Evolutionary conservation across 2,113 vertebrate genomes (phyloP).

Genomic region (Albula goreensis): DNA sequence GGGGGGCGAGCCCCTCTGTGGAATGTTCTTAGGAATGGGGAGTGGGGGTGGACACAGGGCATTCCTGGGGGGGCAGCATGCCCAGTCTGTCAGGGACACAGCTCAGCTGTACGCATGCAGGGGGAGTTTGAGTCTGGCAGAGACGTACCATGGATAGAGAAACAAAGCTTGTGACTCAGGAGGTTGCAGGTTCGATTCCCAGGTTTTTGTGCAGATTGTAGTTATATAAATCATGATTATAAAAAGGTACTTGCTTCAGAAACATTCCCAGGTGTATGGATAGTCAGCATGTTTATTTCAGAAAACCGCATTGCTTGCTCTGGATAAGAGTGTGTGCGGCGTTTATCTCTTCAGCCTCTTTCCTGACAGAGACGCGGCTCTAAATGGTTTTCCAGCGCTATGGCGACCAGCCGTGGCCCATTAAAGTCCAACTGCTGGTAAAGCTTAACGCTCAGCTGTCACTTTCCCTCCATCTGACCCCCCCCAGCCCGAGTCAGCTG

Average conservation of each 20-base stretch:
- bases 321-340: too few relatives aligned
- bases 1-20: not conserved
- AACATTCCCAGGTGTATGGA: too few relatives aligned
- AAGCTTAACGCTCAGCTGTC: not conserved
- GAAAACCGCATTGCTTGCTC: too few relatives aligned
- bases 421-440: not conserved
- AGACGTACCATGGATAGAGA: not conserved
- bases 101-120: not conserved
- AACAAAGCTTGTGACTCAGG: too few relatives aligned
- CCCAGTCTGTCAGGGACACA: not conserved
- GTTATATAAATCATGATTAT: too few relatives aligned
- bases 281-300: too few relatives aligned
- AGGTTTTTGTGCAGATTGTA: too few relatives aligned
- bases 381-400: not conserved
- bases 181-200: too few relatives aligned
- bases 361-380: not conserved
- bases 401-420: too few relatives aligned
- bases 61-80: not conserved
- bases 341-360: too few relatives aligned
- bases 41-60: not conserved
- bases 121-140: not conserved
- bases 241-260: too few relatives aligned
- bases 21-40: not conserved
- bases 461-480: not conserved
- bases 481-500: too few relatives aligned